Evolutionary conservation across 2,113 vertebrate genomes (phyloP).

Genomic region (Columba livia): DNA sequence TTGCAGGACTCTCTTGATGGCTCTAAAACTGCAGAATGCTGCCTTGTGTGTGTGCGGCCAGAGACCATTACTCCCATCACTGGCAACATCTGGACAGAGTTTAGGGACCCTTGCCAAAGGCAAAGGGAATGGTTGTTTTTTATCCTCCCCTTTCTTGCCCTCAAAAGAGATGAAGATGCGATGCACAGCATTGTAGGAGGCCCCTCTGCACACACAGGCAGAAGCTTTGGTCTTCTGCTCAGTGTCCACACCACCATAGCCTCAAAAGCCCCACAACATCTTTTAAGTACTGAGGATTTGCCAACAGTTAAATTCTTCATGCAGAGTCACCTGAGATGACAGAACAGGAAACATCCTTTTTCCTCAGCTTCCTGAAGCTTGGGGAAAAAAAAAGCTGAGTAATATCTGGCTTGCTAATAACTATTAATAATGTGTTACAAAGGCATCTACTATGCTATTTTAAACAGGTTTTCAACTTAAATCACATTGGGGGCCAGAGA

Average conservation of each 20-base stretch:
- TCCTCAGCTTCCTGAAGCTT: neutral
- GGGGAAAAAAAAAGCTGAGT: neutral
- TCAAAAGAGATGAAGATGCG: neutral
- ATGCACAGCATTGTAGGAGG: neutral
- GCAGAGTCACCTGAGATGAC: neutral
- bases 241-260: neutral
- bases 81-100: neutral
- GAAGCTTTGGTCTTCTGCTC: neutral
- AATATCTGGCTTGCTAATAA: neutral
- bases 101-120: neutral
- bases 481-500: neutral
- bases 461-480: neutral
- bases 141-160: neutral
- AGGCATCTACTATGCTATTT: neutral
- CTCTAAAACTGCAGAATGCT: neutral
- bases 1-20: neutral
- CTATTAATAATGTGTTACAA: neutral
- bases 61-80: neutral
- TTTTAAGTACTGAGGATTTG: neutral
- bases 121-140: neutral
- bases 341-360: neutral
- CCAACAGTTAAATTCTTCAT: neutral
- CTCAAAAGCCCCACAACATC: neutral
- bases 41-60: neutral
- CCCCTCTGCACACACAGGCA: neutral